phyloP scores from a whole-genome alignment of 1,140 invertebrate species.

The Zaprionus davidi region DNA sequence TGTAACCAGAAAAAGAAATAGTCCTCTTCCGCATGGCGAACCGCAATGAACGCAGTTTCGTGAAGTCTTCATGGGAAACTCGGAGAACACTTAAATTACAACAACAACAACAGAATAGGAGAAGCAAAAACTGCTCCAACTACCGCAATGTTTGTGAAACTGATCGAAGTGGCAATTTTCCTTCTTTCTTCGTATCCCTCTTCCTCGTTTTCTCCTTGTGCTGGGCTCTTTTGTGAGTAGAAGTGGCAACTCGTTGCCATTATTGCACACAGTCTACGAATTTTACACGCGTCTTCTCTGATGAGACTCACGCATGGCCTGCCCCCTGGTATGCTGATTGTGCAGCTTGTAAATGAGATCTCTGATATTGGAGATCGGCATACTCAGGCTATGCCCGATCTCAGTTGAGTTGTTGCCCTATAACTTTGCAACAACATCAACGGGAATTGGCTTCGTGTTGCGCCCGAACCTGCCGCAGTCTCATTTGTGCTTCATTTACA shows the following conservation, averaged over 20 bases:
- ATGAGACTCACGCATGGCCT: slow-evolving; percentile 40
- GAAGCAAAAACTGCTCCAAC: slow-evolving; percentile 16
- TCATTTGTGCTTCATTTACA: slow-evolving; percentile 5
- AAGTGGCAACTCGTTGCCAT: slow-evolving; percentile 16
- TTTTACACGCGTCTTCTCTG: slow-evolving; percentile 11
- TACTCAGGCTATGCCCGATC: background rate
- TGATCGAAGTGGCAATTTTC: slow-evolving; percentile 44
- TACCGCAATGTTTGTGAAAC: slow-evolving; percentile 30
- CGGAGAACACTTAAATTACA: slow-evolving; percentile 12
- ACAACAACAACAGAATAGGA: background rate
- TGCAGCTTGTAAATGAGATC: slow-evolving; percentile 37
- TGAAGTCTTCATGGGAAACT: slow-evolving; percentile 26
- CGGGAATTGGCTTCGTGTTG: slow-evolving; percentile 22
- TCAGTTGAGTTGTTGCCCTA: slow-evolving; percentile 10
- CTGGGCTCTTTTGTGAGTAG: background rate
- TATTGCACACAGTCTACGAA: slow-evolving; percentile 19
- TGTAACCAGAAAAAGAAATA: background rate
- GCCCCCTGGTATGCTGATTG: slow-evolving; percentile 30
- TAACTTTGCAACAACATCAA: slow-evolving; percentile 9
- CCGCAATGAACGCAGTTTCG: slow-evolving; percentile 24
- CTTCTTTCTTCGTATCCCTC: background rate
- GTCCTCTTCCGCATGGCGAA: slow-evolving; percentile 35
- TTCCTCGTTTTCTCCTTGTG: background rate
- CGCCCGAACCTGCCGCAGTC: background rate
- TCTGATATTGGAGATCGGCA: slow-evolving; percentile 30